These are phyloP conservation scores for Dendrocincla tyrannina DNA, from an alignment of 2,797 vertebrate species.

Conservation along the genomic window DNA sequence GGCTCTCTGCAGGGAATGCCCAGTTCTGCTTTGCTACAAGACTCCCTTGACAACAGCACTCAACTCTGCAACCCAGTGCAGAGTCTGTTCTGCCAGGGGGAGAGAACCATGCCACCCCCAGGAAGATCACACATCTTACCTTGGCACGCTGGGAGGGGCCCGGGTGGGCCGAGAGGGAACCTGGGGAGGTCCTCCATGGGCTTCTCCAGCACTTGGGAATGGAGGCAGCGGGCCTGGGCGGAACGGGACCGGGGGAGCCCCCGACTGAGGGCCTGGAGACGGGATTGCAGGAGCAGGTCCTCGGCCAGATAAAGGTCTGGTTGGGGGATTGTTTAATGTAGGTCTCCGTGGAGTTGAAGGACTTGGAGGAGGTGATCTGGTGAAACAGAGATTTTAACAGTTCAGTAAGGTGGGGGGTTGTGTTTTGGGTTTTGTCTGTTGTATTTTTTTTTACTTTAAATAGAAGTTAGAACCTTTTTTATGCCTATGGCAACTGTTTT, in stretches of 20 bases:
- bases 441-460: background rate
- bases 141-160: constrained; percentile 84
- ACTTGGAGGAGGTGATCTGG: constrained; percentile 84
- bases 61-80: background rate
- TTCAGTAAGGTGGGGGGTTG: background rate
- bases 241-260: constrained; percentile 82
- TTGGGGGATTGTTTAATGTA: constrained; percentile 50
- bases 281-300: constrained; percentile 74
- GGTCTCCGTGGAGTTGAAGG: constrained; percentile 81
- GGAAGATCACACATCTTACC: constrained; percentile 72
- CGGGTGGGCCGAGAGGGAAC: constrained; percentile 75
- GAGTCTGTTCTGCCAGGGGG: constrained; percentile 34
- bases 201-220: constrained; percentile 79
- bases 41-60: background rate
- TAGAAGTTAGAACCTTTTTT: background rate
- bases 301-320: constrained; percentile 64
- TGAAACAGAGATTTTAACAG: background rate
- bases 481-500: background rate
- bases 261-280: constrained; percentile 75
- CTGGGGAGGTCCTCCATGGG: constrained; percentile 75
- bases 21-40: background rate
- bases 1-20: background rate
- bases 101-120: constrained; percentile 40
- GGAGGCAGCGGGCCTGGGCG: constrained; percentile 77
- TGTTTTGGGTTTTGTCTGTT: background rate